These are phyloP conservation scores for Eulemur macaco DNA, from an alignment of 2,113 vertebrate species.

Conservation along the genomic window DNA sequence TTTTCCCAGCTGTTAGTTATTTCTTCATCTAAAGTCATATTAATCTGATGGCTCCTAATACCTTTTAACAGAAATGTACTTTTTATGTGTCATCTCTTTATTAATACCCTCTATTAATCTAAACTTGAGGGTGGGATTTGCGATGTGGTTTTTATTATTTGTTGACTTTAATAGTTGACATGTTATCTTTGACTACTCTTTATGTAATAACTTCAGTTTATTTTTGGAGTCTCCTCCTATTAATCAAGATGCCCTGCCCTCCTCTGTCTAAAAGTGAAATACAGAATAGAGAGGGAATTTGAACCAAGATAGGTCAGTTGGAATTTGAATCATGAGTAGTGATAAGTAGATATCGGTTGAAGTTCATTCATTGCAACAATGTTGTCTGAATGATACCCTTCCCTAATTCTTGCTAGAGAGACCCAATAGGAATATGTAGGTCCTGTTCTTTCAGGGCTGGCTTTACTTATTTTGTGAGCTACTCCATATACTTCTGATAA, in stretches of 20 bases:
- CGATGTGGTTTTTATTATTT: not conserved
- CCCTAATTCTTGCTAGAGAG: not conserved
- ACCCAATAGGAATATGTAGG: not conserved
- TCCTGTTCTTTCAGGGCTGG: not conserved
- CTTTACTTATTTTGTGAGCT: conserved; percentile 4
- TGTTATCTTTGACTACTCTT: not conserved
- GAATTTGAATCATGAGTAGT: not conserved
- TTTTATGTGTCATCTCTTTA: not conserved
- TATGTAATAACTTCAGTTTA: not conserved
- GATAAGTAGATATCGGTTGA: not conserved
- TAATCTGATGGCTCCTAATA: not conserved
- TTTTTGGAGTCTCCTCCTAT: not conserved
- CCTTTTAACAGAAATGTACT: not conserved
- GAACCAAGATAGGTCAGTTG: not conserved
- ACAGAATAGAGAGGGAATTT: not conserved
- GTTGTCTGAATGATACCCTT: not conserved
- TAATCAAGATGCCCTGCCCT: not conserved
- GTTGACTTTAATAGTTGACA: not conserved
- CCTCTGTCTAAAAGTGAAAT: not conserved
- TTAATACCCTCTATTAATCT: not conserved
- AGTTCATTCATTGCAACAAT: not conserved
- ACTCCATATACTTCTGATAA: not conserved
- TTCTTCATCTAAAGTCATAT: not conserved
- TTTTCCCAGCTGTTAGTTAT: not conserved
- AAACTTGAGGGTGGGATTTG: not conserved